Conservation (phyloP, 2,888 invertebrate species). For the Abrostola triplasia region DNA sequence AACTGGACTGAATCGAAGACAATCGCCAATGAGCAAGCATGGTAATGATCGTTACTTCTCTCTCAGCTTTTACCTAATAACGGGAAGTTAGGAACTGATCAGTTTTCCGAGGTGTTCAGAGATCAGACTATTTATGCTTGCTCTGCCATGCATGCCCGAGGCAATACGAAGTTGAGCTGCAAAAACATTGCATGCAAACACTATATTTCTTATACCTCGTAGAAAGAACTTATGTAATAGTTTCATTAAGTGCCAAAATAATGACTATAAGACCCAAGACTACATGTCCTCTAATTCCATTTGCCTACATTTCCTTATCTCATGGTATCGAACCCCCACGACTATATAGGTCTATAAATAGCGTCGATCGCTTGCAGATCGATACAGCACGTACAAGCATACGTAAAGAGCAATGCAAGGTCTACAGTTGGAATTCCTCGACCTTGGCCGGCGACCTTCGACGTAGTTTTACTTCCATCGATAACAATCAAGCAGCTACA, state of each 20-base stretch:
- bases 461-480: background rate
- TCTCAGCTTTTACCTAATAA: no score
- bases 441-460: conserved; percentile 27
- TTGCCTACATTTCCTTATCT: conserved; percentile 8
- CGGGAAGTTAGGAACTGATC: no score
- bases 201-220: no score
- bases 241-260: background rate
- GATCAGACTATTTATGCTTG: no score
- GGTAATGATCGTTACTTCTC: no score
- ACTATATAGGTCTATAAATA: conserved; percentile 32
- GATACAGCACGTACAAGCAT: conserved; percentile 50
- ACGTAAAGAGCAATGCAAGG: conserved; percentile 47
- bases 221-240: no score
- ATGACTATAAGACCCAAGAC: background rate
- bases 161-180: no score
- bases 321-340: conserved; percentile 18
- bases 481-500: background rate
- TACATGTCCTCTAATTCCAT: conserved; percentile 4
- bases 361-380: conserved; percentile 33
- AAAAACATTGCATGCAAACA: no score
- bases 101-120: no score
- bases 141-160: no score
- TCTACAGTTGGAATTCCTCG: conserved; percentile 28
- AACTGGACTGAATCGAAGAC: no score
- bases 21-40: no score